Evolutionary conservation across 2,113 vertebrate genomes (phyloP).

Genomic region (Ptyas mucosa): DNA sequence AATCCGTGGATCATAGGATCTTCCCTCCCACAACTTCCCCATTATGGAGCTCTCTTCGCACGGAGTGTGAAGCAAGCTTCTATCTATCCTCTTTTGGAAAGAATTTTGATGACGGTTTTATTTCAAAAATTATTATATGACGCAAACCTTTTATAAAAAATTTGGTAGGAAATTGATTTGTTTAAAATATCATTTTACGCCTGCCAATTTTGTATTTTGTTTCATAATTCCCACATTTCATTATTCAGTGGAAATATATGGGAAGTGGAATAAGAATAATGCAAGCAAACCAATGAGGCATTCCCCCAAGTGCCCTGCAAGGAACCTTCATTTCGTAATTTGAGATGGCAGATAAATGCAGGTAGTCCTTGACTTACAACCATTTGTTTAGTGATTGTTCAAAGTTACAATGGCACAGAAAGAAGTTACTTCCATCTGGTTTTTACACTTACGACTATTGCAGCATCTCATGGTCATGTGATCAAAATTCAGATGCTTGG

Average conservation of each 20-base stretch:
- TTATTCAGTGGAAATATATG: neutral
- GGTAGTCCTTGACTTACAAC: too few species aligned
- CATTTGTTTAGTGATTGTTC: too few species aligned
- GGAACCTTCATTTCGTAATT: neutral
- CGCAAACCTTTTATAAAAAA: neutral
- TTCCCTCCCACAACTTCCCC: neutral
- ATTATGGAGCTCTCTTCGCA: neutral
- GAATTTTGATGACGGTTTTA: neutral
- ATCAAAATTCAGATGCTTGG: too few species aligned
- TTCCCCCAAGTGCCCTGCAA: neutral
- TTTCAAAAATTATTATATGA: neutral
- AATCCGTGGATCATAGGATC: too few species aligned
- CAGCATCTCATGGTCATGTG: too few species aligned
- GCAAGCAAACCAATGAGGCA: neutral
- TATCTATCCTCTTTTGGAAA: neutral
- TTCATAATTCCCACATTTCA: neutral
- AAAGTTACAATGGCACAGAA: too few species aligned
- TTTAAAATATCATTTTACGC: neutral
- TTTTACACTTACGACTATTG: too few species aligned
- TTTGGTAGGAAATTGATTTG: neutral
- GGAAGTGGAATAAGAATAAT: neutral
- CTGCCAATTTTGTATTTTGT: neutral
- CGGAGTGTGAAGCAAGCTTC: neutral
- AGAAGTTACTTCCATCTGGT: too few species aligned
- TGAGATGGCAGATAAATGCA: neutral